Evolutionary conservation across 1,140 invertebrate genomes (phyloP).

Genomic region (Hermetia illucens): DNA sequence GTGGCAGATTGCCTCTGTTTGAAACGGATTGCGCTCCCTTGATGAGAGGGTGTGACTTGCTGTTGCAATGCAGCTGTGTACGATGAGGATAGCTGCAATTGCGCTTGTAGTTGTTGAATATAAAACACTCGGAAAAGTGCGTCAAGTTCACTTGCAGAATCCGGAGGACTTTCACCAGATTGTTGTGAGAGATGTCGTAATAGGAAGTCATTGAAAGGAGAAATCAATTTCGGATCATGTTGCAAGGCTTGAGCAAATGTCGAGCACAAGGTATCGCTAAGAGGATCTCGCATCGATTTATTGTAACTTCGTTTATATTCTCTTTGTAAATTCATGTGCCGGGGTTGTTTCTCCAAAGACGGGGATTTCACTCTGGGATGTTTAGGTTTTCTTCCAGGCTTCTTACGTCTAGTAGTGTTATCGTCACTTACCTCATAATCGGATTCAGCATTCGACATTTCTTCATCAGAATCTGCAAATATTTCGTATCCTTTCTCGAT

Average conservation of each 20-base stretch:
- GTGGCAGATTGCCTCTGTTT: too few species aligned
- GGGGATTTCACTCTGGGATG: neutral
- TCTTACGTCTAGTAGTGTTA: neutral
- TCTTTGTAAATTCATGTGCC: neutral
- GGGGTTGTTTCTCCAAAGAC: neutral
- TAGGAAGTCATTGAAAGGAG: too few species aligned
- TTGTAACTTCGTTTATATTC: neutral
- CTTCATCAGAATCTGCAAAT: too few species aligned
- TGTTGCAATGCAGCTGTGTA: too few species aligned
- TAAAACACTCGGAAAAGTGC: neutral
- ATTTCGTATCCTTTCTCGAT: constrained; percentile 5
- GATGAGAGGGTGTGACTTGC: too few species aligned
- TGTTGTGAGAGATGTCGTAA: too few species aligned
- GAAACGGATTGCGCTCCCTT: too few species aligned
- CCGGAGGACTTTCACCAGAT: too few species aligned
- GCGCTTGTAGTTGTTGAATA: neutral
- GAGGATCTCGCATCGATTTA: neutral
- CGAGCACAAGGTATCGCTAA: neutral
- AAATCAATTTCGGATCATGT: too few species aligned
- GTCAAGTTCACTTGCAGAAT: neutral
- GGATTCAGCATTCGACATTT: too few species aligned
- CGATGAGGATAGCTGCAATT: neutral
- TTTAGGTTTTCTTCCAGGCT: neutral
- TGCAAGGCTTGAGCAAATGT: neutral
- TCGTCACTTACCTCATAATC: neutral